Conservation (phyloP, 2,797 vertebrate genomes). For the Aphelocoma californica region DNA sequence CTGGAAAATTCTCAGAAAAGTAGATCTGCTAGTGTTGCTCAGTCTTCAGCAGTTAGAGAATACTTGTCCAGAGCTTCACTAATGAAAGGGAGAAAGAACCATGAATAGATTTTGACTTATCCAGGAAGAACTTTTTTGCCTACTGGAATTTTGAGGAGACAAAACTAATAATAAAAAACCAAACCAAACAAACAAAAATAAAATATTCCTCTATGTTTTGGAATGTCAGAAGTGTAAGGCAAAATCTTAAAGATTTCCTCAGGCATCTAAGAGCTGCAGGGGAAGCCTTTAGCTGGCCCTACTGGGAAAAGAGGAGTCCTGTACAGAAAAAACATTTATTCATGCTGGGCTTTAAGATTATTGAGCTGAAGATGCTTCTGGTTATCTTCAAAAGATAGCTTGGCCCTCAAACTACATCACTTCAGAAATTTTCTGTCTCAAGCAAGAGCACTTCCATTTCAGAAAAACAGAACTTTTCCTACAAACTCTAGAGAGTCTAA, state of each 20-base stretch:
- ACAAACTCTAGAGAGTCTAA: background rate
- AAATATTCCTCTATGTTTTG: background rate
- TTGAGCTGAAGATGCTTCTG: background rate
- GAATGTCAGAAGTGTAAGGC: background rate
- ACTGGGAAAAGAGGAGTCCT: background rate
- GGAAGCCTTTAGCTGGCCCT: background rate
- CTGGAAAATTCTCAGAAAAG: background rate
- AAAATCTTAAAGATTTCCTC: background rate
- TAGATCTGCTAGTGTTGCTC: background rate
- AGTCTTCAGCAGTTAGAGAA: background rate
- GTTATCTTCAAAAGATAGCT: background rate
- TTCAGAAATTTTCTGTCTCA: background rate
- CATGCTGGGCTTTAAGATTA: background rate
- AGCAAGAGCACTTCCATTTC: background rate
- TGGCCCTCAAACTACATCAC: background rate
- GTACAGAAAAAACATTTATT: background rate
- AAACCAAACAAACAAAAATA: background rate
- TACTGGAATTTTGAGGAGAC: background rate
- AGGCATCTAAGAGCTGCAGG: background rate
- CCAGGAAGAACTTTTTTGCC: background rate
- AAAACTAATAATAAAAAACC: background rate
- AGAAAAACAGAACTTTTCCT: background rate
- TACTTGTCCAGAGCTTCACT: background rate
- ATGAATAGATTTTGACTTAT: background rate
- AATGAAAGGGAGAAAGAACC: background rate